A percentile compares a stretch with the other conserved stretches of the same genome.
Conservation (phyloP, 2,888 invertebrate genomes). For the Drosophila mimica region DNA sequence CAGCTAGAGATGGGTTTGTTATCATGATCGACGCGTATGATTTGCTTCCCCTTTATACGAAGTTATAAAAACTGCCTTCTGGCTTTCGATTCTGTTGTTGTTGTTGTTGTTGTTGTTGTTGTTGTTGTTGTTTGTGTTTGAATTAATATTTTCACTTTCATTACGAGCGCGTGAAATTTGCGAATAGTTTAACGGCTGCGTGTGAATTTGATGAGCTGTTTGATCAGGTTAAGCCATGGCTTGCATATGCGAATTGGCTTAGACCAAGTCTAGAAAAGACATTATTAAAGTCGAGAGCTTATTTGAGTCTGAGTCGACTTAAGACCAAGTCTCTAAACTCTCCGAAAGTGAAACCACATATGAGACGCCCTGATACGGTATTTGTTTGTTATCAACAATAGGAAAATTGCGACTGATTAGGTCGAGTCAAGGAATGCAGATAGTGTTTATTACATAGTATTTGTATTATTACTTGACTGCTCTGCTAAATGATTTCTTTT, state of each 20-base stretch:
- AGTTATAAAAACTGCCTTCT: slow-evolving; percentile 26
- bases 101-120: slow-evolving; percentile 6
- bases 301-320: slow-evolving; percentile 16
- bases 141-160: slow-evolving; percentile 68
- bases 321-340: slow-evolving; percentile 10
- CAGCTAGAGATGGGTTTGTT: slow-evolving; percentile 23
- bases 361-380: neutral
- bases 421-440: neutral
- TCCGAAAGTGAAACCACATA: slow-evolving; percentile 46
- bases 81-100: slow-evolving; percentile 14
- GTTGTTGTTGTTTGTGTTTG: slow-evolving; percentile 3
- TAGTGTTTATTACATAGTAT: neutral
- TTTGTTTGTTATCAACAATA: neutral
- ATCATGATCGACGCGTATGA: slow-evolving; percentile 37
- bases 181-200: slow-evolving; percentile 62
- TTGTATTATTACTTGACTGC: neutral
- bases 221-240: slow-evolving; percentile 6
- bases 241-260: slow-evolving; percentile 1
- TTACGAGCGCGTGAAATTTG: slow-evolving; percentile 64
- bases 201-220: slow-evolving; percentile 63
- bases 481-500: neutral
- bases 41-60: slow-evolving; percentile 28
- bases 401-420: neutral
- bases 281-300: slow-evolving; percentile 15
- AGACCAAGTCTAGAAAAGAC: slow-evolving; percentile 17